Base-by-base conservation (phyloP, 2,797 vertebrate species). In the Acipenser ruthenus region DNA sequence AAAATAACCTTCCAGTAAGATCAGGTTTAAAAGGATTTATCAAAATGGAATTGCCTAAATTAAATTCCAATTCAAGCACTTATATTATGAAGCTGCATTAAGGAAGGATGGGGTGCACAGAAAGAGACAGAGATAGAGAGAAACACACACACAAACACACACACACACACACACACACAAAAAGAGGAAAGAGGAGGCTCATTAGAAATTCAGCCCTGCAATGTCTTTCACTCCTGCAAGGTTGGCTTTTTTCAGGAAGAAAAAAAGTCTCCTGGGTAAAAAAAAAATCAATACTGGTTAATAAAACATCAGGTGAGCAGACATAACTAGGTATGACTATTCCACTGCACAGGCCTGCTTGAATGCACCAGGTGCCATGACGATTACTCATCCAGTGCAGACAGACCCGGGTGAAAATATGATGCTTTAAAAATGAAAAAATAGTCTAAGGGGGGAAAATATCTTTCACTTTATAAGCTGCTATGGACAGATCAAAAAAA, bases 301-400 rank as follows among this genome's bases (percentile, higher is more conserved):
- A 97, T 96, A 98, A 97, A 96, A 98, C 93, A 97, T 97, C 91
- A 94, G 92, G 89, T 91, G 89, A 89, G 88, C 89, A 95, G 92
- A 95, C 91, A 93, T 94, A 94, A 98, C 90, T 87, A 91, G 89
- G 89, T 88, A 88, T 91, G 94, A 96, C 92, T 95, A 93, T 88
- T 89, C 88, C 82, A 85, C 86, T 81, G 87, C 88, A 88, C 86
- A 87, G 87, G 89, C 87, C 87, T 92, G 92, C 91, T 86, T 86
- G 89, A 91, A 89, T 90, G 90, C 90, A 84, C 88, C 83, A 73
- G 84, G 88, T 95, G 93, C 93, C 92, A 93, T 77, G 89, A 80
- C 83, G 85, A 95, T 93, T 94, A 94, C 88, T 89, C 93, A 87
- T 89, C 91, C 86, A 66, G 76, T 73, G 76, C 81, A 88, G 86